Evolutionary conservation across 2,113 vertebrate genomes (phyloP), one percentile per base, ranked within the genome.

Genomic region (Osmerus mordax): DNA sequence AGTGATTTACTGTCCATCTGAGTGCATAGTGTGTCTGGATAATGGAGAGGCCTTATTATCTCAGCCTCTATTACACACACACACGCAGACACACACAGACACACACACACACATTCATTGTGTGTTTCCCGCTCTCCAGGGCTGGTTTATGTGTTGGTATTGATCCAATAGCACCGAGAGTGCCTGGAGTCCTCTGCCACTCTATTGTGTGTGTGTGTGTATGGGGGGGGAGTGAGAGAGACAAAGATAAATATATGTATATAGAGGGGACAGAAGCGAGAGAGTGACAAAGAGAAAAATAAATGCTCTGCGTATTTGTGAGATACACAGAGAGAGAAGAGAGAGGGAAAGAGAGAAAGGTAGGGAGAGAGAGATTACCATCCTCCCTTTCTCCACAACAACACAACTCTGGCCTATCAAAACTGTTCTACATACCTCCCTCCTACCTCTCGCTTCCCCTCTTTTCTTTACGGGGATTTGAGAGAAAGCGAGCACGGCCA

Each of bases 31-130:
- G 58, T 14, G 65, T 55, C 70, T 53, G 66, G 15, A 53, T 80
- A 78, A 79, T 81, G 72, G 61, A 79, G 54, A 56, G 72, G 64
- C 58, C 55, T 78, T 81, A 81, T 83, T 65, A 62, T 58, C 73
- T 2, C 29, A 61, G 65, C 29, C 21, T 82, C 76, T 70, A 81
- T 82, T 74, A 53, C 28, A 73, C 28, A 21, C 23, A 36, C 9
- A 32, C 16, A 65, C 63, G 2, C 14, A 55, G 11, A 16, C 32
- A 36, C 32, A 36, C 32, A 36, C 32, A 36, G 4, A 47, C 41
- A 47, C 41, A 47, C 41, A 47, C 9, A 12, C 41, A 47, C 41
- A 47, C 41, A 47, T 5, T 47, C 41, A 47, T 11, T 47, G 7
- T 47, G 41, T 47, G 41, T 47, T 47, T 47, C 41, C 41, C 7